Percentiles rank a stretch among this genome's conserved stretches.
phyloP scores from a whole-genome alignment of 2,888 invertebrate genomes.

The Leptodirus hochenwartii region DNA sequence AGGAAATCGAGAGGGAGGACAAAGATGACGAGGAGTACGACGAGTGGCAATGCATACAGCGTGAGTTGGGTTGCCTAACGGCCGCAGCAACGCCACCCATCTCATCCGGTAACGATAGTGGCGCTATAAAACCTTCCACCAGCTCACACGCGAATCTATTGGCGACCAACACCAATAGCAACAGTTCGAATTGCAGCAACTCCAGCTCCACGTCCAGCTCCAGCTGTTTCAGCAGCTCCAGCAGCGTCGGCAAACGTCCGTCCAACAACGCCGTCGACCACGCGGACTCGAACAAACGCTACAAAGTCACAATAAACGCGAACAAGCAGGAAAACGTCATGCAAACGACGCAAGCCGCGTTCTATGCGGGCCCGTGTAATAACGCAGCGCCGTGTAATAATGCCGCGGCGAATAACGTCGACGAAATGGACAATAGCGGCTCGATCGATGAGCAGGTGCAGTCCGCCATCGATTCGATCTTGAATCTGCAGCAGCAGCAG shows the following conservation, averaged over 20 bases:
- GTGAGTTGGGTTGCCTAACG: constrained; percentile 37
- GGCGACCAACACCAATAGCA: constrained; percentile 3
- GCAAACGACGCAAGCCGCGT: constrained; percentile 8
- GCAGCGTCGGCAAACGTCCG: constrained; percentile 5
- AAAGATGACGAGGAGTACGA: constrained; percentile 30
- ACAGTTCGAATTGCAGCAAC: constrained; percentile 2
- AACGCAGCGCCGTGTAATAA: constrained; percentile 6
- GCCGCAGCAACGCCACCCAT: constrained; percentile 10
- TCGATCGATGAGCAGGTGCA: constrained; percentile 61
- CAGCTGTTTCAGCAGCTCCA: constrained; percentile 2
- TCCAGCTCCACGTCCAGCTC: not conserved
- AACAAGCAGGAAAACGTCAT: not conserved
- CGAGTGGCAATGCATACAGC: constrained; percentile 49
- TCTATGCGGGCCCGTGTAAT: constrained; percentile 4
- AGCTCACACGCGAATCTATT: constrained; percentile 6
- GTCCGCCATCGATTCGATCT: constrained; percentile 61
- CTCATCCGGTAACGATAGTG: constrained; percentile 1
- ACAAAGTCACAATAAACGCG: constrained; percentile 2
- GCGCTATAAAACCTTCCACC: not conserved
- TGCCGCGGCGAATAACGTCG: constrained; percentile 9
- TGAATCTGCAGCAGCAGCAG: constrained; percentile 50
- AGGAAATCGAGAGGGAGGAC: constrained; percentile 1
- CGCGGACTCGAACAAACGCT: not conserved
- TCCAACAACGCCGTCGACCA: constrained; percentile 6
- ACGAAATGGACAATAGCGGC: constrained; percentile 22